A percentile compares a stretch with the other conserved stretches of the same genome.
Conservation (phyloP, 2,797 vertebrate genomes). For the Darevskia nairensis region DNA sequence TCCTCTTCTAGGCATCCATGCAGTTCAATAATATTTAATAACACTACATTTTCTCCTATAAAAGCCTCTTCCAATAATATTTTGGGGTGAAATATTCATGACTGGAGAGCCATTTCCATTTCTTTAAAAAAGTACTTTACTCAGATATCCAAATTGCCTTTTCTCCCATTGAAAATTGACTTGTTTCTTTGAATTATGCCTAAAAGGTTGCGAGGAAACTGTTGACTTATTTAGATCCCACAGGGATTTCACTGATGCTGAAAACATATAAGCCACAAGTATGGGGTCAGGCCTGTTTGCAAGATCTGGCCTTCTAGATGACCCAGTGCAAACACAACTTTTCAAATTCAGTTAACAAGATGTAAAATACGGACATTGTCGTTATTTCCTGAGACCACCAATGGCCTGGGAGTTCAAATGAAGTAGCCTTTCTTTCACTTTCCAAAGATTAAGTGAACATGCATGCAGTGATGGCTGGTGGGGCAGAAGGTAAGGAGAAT, state of each 20-base stretch:
- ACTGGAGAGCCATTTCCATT: constrained; percentile 36
- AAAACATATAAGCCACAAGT: neutral
- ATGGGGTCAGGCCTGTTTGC: constrained; percentile 6
- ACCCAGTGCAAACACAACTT: neutral
- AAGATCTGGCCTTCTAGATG: neutral
- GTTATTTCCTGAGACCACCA: neutral
- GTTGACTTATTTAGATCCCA: neutral
- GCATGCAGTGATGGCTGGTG: too few species aligned
- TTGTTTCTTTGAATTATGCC: constrained; percentile 18
- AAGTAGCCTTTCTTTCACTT: neutral
- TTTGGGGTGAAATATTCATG: constrained; percentile 32
- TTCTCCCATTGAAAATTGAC: constrained; percentile 7
- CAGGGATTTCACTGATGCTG: constrained; percentile 34
- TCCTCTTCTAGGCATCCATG: constrained; percentile 11
- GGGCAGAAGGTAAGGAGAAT: too few species aligned
- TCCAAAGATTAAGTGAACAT: neutral
- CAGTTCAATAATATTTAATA: constrained; percentile 45
- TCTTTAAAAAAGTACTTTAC: constrained; percentile 27
- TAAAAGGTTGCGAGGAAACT: constrained; percentile 21
- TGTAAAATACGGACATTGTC: constrained; percentile 14
- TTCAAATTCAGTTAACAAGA: constrained; percentile 20
- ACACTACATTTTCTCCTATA: constrained; percentile 14
- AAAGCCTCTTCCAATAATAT: constrained; percentile 22
- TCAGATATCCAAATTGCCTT: constrained; percentile 31
- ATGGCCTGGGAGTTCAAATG: neutral